A percentile compares a stretch with the other conserved stretches of the same genome.
Evolutionary conservation across 2,113 vertebrate species (phyloP).

Genomic region (Takifugu flavidus): DNA sequence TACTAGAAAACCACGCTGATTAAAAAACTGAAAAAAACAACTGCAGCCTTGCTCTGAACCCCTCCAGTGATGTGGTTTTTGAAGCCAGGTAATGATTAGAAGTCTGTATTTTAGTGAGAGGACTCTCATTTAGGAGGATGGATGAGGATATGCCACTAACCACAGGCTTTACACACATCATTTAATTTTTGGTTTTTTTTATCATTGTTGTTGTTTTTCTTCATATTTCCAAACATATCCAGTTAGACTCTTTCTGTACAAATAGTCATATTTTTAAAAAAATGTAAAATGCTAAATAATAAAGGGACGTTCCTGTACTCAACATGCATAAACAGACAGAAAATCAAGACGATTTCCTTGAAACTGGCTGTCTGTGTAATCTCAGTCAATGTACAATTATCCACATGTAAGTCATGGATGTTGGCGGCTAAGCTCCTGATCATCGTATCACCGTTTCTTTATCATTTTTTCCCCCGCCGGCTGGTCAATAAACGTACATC

Average conservation of each 20-base stretch:
- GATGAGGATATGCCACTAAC: background rate
- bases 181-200: too few species aligned
- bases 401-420: too few species aligned
- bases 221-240: too few species aligned
- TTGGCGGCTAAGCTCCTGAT: slow-evolving; percentile 13
- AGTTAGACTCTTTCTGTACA: too few species aligned
- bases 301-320: too few species aligned
- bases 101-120: too few species aligned
- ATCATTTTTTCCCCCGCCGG: background rate
- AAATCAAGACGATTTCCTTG: too few species aligned
- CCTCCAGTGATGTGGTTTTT: slow-evolving; percentile 19
- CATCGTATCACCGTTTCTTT: slow-evolving; percentile 1
- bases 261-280: too few species aligned
- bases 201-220: background rate
- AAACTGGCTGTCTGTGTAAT: too few species aligned
- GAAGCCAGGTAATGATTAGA: background rate
- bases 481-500: slow-evolving; percentile 16
- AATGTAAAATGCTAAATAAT: too few species aligned
- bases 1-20: slow-evolving; percentile 22
- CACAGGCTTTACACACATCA: background rate
- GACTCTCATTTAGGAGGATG: background rate
- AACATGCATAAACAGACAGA: too few species aligned
- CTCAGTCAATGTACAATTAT: too few species aligned
- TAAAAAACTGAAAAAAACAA: slow-evolving; percentile 15
- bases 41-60: background rate